Evolutionary conservation across 2,888 invertebrate genomes (phyloP), one percentile per base, ranked within the genome.

Genomic region (Conistra vaccinii): DNA sequence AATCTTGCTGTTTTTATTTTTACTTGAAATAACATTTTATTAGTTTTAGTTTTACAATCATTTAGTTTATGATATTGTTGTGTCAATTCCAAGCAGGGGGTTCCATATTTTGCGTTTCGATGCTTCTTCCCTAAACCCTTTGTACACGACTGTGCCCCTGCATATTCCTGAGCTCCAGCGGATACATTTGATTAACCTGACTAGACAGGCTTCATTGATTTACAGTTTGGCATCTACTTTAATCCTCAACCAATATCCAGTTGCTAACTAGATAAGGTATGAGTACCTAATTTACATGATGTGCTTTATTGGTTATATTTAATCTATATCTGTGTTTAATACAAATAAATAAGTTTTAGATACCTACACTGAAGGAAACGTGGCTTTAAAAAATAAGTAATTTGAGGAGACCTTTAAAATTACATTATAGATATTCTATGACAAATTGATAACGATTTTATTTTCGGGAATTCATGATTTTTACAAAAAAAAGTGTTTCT

Each of bases 121-220:
- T 4, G 9, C 57, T 58, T 32, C 26, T 2, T 20, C 23, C 14
- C 14, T 71, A 77, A 48, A 9, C 32, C 73, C 70, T 86, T 57
- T 89, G 85, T 80, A 2, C 6, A 17, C 80, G 91, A 91, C 78
- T 88, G 92, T 95, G 92, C 91, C 78, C 75, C 87, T 88, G 91
- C 91, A 92, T 92, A 92, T 90, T 91, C 92, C 90, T 93, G 94
- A 95, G 92, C 94, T 93, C 92, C 91, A 90, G 90, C 90, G 94
- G 94, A 93, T 95, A 95, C 93, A 95, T 96, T 96, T 96, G 96
- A 96, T 96, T 96, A 96, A 96, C 96, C 94, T 93, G 95, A 95
- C 96, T 95, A 96, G 96, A 96, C 96, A 93, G 93, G 92, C 94
- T 94, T 92, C 94, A 96, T 96, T 96, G 96, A 95, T 96, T 96